Conservation (phyloP, 2,888 invertebrate genomes). For the Dysmachus trigonus region DNA sequence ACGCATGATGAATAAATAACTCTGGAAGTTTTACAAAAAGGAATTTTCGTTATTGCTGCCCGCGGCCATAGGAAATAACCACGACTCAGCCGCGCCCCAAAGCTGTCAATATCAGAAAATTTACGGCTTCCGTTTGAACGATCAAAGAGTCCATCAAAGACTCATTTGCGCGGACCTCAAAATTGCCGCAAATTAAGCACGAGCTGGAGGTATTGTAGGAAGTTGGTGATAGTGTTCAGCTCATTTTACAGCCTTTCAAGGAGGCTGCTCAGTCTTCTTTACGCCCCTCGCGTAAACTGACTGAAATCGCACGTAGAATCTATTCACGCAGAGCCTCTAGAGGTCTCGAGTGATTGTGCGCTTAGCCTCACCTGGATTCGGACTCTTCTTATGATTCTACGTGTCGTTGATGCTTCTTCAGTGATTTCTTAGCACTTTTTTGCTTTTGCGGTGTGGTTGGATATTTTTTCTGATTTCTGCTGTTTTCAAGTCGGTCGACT, state of each 20-base stretch:
- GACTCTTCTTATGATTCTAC: slow-evolving; percentile 44
- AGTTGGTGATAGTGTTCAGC: not conserved
- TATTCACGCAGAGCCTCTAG: slow-evolving; percentile 31
- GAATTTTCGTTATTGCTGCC: not conserved
- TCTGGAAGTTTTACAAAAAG: not conserved
- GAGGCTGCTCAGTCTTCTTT: not conserved
- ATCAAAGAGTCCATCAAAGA: slow-evolving; percentile 17
- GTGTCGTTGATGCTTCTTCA: slow-evolving; percentile 48
- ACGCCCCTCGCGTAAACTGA: not conserved
- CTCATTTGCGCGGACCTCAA: not conserved
- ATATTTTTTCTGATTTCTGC: slow-evolving; percentile 25
- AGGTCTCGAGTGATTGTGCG: slow-evolving; percentile 7
- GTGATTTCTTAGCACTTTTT: slow-evolving; percentile 42
- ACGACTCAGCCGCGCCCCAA: not conserved
- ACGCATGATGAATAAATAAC: not conserved
- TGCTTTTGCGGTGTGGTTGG: not conserved
- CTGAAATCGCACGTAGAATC: slow-evolving; percentile 36
- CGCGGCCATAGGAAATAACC: not conserved
- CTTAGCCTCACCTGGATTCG: slow-evolving; percentile 26
- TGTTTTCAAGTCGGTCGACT: not conserved
- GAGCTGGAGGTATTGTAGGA: not conserved
- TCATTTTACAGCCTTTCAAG: not conserved
- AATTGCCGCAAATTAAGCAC: slow-evolving; percentile 19
- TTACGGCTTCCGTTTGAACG: slow-evolving; percentile 15
- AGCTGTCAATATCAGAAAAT: not conserved